Conservation (phyloP, 2,888 invertebrate genomes). For the Silvanus unidentatus region DNA sequence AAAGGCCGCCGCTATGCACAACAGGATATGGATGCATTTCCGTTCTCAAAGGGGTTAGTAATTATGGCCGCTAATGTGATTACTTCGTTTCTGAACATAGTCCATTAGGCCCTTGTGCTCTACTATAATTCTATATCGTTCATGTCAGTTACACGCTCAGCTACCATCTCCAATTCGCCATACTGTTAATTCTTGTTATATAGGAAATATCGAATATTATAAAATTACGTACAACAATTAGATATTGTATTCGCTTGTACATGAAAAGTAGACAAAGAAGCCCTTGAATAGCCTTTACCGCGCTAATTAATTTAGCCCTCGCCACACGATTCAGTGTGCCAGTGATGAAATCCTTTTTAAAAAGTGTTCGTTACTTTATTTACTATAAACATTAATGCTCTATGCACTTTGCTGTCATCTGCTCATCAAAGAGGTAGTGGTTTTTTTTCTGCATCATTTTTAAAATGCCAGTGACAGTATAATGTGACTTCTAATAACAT, state of each 20-base stretch:
- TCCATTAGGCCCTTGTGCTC: slow-evolving; percentile 47
- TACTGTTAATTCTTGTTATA: no score
- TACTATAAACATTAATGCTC: no score
- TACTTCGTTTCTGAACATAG: slow-evolving; percentile 51
- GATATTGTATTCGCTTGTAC: no score
- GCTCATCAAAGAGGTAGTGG: slow-evolving; percentile 18
- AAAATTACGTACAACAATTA: no score
- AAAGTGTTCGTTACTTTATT: no score
- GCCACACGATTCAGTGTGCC: no score
- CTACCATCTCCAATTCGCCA: background rate
- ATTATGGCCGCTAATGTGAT: slow-evolving; percentile 63
- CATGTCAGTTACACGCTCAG: slow-evolving; percentile 28
- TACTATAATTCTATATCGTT: slow-evolving; percentile 44
- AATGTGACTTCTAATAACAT: slow-evolving; percentile 21
- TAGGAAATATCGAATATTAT: no score
- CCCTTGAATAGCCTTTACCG: no score
- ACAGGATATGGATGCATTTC: slow-evolving; percentile 69
- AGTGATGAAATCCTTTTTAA: no score
- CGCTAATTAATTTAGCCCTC: no score
- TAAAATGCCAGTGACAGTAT: slow-evolving; percentile 18
- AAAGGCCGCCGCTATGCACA: slow-evolving; percentile 40
- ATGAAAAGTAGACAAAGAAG: no score
- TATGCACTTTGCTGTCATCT: slow-evolving; percentile 13
- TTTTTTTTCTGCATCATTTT: no score
- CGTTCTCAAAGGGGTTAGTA: slow-evolving; percentile 57